Conservation (phyloP, 1,140 invertebrate species). For the silkworm (Bombyx mori) region ASM3026992v2 NC_085121.1:3462501-3463000, state of each 20-base stretch:
- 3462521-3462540: conserved; percentile 89
- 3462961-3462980: conserved; percentile 55
- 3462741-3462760: not conserved
- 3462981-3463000: conserved; percentile 50
- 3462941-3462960: conserved; percentile 66
- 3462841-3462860: conserved; percentile 92
- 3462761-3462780: conserved; percentile 81
- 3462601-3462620: conserved; percentile 90
- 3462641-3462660: not conserved
- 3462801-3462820: conserved; percentile 83
- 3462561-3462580: conserved; percentile 95
- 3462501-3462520: conserved; percentile 88
- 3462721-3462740: too few relatives aligned
- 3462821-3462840: conserved; percentile 91
- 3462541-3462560: conserved; percentile 94
- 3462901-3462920: conserved; percentile 81
- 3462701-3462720: not conserved
- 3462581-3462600: conserved; percentile 86
- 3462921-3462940: conserved; percentile 66
- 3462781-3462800: conserved; percentile 81
- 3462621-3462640: not conserved
- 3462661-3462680: not conserved
- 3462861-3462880: conserved; percentile 89
- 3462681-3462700: not conserved
- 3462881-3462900: conserved; percentile 89